Conservation (phyloP, 2,888 invertebrate genomes). For the Coenonympha arcania region DNA sequence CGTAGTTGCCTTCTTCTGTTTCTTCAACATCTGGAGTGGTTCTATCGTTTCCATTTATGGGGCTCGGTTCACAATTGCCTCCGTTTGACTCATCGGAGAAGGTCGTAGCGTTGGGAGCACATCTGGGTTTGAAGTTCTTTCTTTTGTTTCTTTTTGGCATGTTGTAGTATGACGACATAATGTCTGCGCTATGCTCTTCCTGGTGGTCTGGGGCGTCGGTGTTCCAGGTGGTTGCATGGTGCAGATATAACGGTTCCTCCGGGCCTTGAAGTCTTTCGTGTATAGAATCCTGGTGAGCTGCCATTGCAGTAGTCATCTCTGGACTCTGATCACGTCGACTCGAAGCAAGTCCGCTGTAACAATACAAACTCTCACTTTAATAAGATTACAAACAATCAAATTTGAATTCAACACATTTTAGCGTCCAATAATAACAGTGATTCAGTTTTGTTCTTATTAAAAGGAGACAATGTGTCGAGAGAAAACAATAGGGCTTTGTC, state of each 20-base stretch:
- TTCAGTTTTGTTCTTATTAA: conserved; percentile 64
- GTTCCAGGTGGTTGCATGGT: conserved; percentile 72
- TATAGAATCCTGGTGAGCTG: conserved; percentile 71
- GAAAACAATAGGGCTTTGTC: conserved; percentile 72
- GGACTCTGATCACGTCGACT: conserved; percentile 53
- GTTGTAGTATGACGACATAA: conserved; percentile 66
- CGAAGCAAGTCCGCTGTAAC: conserved; percentile 60
- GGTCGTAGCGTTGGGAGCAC: conserved; percentile 74
- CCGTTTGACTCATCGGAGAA: conserved; percentile 70
- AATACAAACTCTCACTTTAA: conserved; percentile 31
- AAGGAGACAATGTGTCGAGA: conserved; percentile 67
- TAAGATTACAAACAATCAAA: conserved; percentile 63
- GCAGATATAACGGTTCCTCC: conserved; percentile 63
- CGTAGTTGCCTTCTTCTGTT: conserved; percentile 46
- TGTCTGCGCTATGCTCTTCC: conserved; percentile 57
- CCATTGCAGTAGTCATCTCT: conserved; percentile 76
- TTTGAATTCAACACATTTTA: conserved; percentile 66
- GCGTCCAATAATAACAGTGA: conserved; percentile 68
- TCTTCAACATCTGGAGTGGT: conserved; percentile 57
- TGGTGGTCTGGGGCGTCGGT: conserved; percentile 58
- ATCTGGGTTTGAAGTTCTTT: conserved; percentile 85
- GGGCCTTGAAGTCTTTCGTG: conserved; percentile 68
- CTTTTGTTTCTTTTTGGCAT: conserved; percentile 81
- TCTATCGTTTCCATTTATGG: conserved; percentile 60
- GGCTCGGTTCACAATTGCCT: conserved; percentile 51